Evolutionary conservation across 2,888 invertebrate genomes (phyloP).

Genomic region (Byasa hedistus): DNA sequence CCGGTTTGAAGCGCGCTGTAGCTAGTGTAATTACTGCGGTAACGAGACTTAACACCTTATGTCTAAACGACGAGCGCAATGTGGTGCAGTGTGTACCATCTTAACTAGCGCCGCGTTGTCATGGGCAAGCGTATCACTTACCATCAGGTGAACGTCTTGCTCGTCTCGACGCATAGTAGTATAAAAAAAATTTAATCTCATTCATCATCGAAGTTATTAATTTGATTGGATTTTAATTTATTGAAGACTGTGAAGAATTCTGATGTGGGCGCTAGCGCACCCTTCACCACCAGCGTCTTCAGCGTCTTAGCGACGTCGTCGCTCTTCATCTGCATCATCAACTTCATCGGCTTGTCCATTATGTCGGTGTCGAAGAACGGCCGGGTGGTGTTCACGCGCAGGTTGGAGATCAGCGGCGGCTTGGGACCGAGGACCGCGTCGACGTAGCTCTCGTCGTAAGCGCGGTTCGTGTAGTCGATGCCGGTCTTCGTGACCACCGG

Average conservation of each 20-base stretch:
- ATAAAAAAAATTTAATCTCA: background rate
- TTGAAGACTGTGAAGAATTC: constrained; percentile 56
- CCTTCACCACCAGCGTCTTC: constrained; percentile 49
- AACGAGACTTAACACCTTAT: no score
- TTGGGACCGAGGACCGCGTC: constrained; percentile 55
- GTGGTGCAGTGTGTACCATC: no score
- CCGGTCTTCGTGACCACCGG: constrained; percentile 51
- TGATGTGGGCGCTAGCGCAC: constrained; percentile 53
- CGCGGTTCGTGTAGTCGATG: constrained; percentile 59
- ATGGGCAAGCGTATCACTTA: no score
- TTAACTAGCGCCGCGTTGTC: no score
- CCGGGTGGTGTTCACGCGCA: constrained; percentile 46
- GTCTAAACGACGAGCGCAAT: no score
- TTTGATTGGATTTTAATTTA: constrained; percentile 52
- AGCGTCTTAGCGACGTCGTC: constrained; percentile 53
- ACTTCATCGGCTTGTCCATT: constrained; percentile 51
- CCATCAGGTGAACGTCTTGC: no score
- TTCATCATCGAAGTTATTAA: constrained; percentile 1
- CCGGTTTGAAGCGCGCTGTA: no score
- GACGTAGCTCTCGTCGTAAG: constrained; percentile 52
- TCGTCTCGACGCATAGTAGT: no score
- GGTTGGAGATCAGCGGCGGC: constrained; percentile 55
- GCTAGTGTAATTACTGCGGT: no score
- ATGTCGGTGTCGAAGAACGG: constrained; percentile 47
- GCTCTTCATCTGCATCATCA: constrained; percentile 49